Percentiles rank a stretch among this genome's conserved stretches.
These are phyloP conservation scores for Caradrina kadenii DNA, from an alignment of 2,888 invertebrate species.

Conservation along the genomic window DNA sequence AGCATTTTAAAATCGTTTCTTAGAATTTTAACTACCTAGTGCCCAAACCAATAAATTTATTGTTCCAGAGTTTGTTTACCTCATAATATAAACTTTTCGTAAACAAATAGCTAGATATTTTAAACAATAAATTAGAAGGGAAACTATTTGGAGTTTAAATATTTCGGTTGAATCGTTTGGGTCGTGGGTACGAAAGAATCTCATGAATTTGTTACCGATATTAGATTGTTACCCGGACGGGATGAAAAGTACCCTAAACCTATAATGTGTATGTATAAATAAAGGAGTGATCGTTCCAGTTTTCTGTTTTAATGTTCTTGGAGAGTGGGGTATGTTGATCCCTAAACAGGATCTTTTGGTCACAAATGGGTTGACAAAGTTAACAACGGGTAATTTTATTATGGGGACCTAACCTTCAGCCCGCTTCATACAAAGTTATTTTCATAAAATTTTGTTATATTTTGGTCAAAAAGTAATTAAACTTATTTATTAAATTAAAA, in stretches of 20 bases:
- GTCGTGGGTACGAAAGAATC: slow-evolving; percentile 53
- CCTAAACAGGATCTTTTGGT: not conserved
- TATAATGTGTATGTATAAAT: slow-evolving; percentile 14
- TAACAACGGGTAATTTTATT: not conserved
- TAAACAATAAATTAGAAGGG: slow-evolving; percentile 52
- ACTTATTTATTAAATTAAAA: too few species aligned
- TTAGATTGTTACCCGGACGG: slow-evolving; percentile 40
- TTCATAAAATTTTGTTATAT: too few species aligned
- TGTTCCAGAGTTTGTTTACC: not conserved
- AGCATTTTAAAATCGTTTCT: not conserved
- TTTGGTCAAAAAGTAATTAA: too few species aligned
- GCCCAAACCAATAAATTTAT: not conserved
- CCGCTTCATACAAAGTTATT: too few species aligned
- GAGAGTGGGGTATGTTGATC: not conserved
- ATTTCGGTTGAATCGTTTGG: slow-evolving; percentile 51
- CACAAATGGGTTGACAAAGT: not conserved
- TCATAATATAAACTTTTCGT: not conserved
- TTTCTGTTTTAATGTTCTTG: slow-evolving; percentile 25
- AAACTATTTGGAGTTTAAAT: slow-evolving; percentile 61
- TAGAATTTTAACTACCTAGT: not conserved
- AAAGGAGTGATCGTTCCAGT: slow-evolving; percentile 28
- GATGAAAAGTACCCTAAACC: slow-evolving; percentile 22
- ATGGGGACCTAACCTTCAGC: too few species aligned
- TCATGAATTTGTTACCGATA: slow-evolving; percentile 56
- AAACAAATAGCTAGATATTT: slow-evolving; percentile 35